phyloP scores from a whole-genome alignment of 2,888 invertebrate species.

The Polydrusus pterygomalis region DNA sequence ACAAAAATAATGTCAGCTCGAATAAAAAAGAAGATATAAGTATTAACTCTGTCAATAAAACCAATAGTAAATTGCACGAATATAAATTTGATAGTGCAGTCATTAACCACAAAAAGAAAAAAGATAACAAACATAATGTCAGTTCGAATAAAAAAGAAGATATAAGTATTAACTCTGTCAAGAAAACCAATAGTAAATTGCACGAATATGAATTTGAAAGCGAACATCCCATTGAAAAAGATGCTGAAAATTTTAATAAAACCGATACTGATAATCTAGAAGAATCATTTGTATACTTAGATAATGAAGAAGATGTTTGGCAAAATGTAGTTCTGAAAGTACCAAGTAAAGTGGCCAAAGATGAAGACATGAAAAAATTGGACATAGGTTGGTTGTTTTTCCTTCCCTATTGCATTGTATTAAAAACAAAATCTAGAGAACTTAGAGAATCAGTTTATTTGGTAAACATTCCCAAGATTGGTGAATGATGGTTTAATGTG shows the following conservation, averaged over 20 bases:
- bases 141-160: no score
- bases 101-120: no score
- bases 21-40: no score
- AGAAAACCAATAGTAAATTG: no score
- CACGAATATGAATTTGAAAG: no score
- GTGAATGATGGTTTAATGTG: no score
- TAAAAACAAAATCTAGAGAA: background rate
- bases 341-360: background rate
- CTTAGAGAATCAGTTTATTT: background rate
- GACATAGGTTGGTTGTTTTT: background rate
- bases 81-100: no score
- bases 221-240: background rate
- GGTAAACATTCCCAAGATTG: background rate
- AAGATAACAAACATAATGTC: no score
- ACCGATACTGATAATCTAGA: background rate
- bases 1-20: no score
- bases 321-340: background rate
- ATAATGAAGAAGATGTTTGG: background rate
- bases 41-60: no score
- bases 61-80: no score
- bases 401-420: slow-evolving; percentile 3
- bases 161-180: no score
- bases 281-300: background rate
- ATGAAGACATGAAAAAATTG: slow-evolving; percentile 2
- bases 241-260: background rate